phyloP scores from a whole-genome alignment of 2,797 vertebrate genomes.

The Sebastiscus tertius region DNA sequence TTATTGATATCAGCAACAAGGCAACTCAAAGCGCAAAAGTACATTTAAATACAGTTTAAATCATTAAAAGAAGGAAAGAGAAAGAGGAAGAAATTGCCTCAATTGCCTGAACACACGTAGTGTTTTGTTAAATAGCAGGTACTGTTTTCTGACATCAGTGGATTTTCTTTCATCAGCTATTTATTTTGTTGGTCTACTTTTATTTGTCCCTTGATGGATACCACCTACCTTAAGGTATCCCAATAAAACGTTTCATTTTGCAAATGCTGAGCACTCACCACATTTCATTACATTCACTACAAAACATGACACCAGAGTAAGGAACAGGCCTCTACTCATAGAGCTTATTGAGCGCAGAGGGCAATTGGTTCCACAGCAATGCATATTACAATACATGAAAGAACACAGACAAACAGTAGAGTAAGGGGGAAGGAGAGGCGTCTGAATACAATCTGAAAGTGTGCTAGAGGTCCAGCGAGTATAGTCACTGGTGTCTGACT shows the following conservation, averaged over 20 bases:
- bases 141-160: background rate
- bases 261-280: background rate
- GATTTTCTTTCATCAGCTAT: background rate
- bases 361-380: too few relatives aligned
- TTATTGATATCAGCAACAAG: too few relatives aligned
- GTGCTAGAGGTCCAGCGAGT: too few relatives aligned
- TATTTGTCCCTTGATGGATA: constrained; percentile 7
- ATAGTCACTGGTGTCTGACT: background rate
- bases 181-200: constrained; percentile 17
- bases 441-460: too few relatives aligned
- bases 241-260: constrained; percentile 3
- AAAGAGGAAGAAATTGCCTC: constrained; percentile 2
- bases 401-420: background rate
- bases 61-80: background rate
- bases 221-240: background rate
- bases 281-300: background rate
- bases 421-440: background rate
- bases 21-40: too few relatives aligned
- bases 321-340: background rate
- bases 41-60: too few relatives aligned
- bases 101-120: background rate
- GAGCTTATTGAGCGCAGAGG: background rate
- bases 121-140: background rate
- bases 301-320: background rate
- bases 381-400: too few relatives aligned